Percentiles rank a stretch among this genome's conserved stretches.
phyloP scores from a whole-genome alignment of 2,113 vertebrate genomes.

The Ageneiosus marmoratus region DNA sequence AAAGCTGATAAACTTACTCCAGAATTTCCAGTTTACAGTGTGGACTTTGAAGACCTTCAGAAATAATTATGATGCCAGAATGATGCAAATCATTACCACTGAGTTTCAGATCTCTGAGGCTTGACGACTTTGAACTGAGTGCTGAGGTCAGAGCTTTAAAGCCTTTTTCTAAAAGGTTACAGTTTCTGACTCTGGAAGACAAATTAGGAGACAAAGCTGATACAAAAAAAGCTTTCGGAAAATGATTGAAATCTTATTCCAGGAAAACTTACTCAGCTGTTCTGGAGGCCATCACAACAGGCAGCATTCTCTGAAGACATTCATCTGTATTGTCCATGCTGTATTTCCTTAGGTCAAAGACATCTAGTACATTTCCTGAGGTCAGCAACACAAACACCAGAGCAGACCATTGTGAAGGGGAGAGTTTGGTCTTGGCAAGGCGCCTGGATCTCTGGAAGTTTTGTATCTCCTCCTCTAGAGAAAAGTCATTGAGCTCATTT shows the following conservation, averaged over 20 bases:
- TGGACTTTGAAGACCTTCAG: conserved; percentile 37
- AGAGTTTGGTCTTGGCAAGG: conserved; percentile 24
- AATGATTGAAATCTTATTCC: background rate
- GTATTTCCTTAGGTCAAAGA: conserved; percentile 47
- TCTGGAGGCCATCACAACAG: conserved; percentile 27
- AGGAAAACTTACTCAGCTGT: conserved; percentile 30
- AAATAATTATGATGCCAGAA: conserved; percentile 44
- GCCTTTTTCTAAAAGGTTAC: conserved; percentile 9
- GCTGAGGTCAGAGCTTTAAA: conserved; percentile 43
- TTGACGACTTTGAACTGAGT: conserved; percentile 30
- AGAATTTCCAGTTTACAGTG: conserved; percentile 55
- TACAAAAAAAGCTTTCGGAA: background rate
- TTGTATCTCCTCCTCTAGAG: conserved; percentile 40
- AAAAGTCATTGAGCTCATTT: conserved; percentile 50
- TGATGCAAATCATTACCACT: conserved; percentile 54
- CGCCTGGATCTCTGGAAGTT: background rate
- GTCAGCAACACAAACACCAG: conserved; percentile 42
- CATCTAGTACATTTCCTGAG: conserved; percentile 34
- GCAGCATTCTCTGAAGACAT: conserved; percentile 26
- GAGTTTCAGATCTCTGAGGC: conserved; percentile 57
- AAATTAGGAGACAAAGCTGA: background rate
- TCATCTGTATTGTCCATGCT: conserved; percentile 29
- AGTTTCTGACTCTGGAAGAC: conserved; percentile 31
- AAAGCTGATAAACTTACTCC: conserved; percentile 47
- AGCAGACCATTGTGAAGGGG: conserved; percentile 26